Conservation (phyloP, 1,140 invertebrate species). For the Lanistes nyassanus region DNA sequence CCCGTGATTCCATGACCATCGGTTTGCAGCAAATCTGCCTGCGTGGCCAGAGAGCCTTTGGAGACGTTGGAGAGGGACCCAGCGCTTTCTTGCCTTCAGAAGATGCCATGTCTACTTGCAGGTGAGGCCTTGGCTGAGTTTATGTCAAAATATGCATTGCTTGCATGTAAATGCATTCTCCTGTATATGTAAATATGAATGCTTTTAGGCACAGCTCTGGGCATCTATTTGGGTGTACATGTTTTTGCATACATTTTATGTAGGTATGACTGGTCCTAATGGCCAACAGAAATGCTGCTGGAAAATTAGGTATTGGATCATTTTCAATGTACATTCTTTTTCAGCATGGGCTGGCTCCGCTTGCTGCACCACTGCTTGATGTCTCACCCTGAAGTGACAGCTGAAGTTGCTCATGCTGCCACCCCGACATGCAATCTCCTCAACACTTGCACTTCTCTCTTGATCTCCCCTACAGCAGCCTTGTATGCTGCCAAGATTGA, state of each 20-base stretch:
- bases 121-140: constrained; percentile 33
- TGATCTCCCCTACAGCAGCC: constrained; percentile 75
- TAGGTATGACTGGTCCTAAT: no score
- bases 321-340: constrained; percentile 40
- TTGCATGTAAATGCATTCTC: no score
- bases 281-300: no score
- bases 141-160: no score
- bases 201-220: no score
- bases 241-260: no score
- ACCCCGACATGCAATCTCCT: constrained; percentile 76
- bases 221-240: no score
- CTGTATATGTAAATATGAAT: no score
- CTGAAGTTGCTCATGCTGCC: constrained; percentile 68
- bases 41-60: constrained; percentile 82
- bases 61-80: constrained; percentile 68
- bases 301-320: not conserved
- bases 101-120: constrained; percentile 59
- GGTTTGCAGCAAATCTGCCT: constrained; percentile 88
- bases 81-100: constrained; percentile 61
- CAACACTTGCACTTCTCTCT: constrained; percentile 78
- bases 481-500: constrained; percentile 65
- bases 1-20: constrained; percentile 86
- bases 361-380: constrained; percentile 77
- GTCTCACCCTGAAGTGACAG: constrained; percentile 67
- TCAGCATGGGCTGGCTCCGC: constrained; percentile 76